Conservation (phyloP, 1,140 invertebrate genomes). For the Prorops nasuta region DNA sequence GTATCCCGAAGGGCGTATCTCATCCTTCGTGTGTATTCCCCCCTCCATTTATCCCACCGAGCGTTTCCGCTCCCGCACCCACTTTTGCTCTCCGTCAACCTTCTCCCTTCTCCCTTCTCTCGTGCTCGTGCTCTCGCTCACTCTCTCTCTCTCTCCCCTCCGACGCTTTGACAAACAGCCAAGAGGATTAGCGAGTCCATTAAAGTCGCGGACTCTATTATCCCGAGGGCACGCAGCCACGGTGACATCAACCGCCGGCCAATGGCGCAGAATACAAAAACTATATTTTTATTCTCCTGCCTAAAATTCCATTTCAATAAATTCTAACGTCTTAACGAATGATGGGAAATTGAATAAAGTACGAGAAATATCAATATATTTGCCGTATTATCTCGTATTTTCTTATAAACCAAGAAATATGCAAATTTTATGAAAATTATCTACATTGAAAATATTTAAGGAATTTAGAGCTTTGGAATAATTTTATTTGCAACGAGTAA, state of each 20-base stretch:
- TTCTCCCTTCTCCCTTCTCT: not conserved
- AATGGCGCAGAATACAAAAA: conserved; percentile 30
- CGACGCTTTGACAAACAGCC: conserved; percentile 50
- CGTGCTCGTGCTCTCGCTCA: conserved; percentile 16
- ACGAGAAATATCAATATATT: too few relatives aligned
- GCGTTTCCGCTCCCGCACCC: not conserved
- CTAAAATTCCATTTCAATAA: not conserved
- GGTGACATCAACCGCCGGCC: conserved; percentile 51
- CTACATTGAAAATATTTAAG: too few relatives aligned
- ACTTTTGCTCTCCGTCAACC: conserved; percentile 3
- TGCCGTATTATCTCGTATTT: too few relatives aligned
- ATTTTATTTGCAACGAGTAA: too few relatives aligned
- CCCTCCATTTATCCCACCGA: too few relatives aligned
- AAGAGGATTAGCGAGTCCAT: conserved; percentile 59
- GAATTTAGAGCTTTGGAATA: too few relatives aligned
- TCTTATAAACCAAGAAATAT: too few relatives aligned
- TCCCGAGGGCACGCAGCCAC: conserved; percentile 41
- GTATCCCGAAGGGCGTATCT: conserved; percentile 48
- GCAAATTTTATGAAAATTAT: too few relatives aligned
- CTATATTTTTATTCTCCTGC: not conserved
- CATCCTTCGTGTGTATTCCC: conserved; percentile 7
- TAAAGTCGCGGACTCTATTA: conserved; percentile 60
- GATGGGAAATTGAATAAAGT: too few relatives aligned
- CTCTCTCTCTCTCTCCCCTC: conserved; percentile 22
- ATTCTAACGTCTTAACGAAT: too few relatives aligned